Base-by-base conservation (phyloP, 2,797 vertebrate genomes). In the Galagoides demidoff region DNA sequence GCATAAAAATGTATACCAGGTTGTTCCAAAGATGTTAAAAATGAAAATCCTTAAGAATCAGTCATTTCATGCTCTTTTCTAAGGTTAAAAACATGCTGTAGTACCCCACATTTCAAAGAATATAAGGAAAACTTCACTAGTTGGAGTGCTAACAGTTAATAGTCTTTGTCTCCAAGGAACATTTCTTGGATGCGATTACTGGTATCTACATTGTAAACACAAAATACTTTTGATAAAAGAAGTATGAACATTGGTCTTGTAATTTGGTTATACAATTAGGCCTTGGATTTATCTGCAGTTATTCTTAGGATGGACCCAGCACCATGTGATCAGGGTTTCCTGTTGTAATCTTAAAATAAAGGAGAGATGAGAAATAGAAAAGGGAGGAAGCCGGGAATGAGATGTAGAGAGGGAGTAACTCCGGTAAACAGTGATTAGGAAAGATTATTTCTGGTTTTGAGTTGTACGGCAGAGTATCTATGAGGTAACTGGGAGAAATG, bases 1-100 rank as follows among this genome's bases (percentile, higher is more conserved):
- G 25, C 25, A 59, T 85, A 74, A 31, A 74, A 20, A 49, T 73
- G 45, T 16, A 1, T 22, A 31, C 3, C 4, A 70, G 64, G 63
- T 73, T 77, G 13, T 87, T 90, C 91, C 27, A 95, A 95, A 85
- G 52, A 37, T 31, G 83, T 95, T 94, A 66, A 84, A 55, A 85
- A 94, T 83, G 6, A 22, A 39, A 92, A 61, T 86, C 6, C 37
- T 78, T 39, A 79, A 45, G 10, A 95, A 63, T 66, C 1, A 73
- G 1, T 14, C 85, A 13, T 59, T 94, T 63, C 52, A 13, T 85
- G 12, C 11, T 82, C 57, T 70, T 93, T 22, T 4, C 34, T 79
- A 79, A 82, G n/a, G 55, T 52, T 45, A 63, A 19, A 88, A 68
- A 20, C 5, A 93, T 20, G 43, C 7, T 91, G 20, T 63, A 27